These are phyloP conservation scores for Oreochromis spilurus DNA, from an alignment of 2,113 vertebrate species.

Conservation along the genomic window DNA sequence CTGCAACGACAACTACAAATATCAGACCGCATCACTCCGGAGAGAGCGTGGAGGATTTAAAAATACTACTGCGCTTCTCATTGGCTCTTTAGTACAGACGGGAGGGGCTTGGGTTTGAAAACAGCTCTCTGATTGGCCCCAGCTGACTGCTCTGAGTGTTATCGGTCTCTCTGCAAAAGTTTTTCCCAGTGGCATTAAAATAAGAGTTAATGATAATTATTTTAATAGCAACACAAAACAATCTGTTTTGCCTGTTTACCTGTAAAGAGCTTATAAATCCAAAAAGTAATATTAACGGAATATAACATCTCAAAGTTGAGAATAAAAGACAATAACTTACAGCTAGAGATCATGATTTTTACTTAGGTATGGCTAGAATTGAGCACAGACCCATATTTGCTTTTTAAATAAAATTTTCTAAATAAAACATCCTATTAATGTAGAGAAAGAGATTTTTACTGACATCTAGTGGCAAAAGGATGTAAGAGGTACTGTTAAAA, in stretches of 20 bases:
- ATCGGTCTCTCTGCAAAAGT: background rate
- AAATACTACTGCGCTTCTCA: conserved; percentile 12
- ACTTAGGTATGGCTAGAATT: background rate
- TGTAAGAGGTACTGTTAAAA: background rate
- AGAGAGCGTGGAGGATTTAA: conserved; percentile 44
- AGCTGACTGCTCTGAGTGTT: background rate
- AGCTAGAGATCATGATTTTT: background rate
- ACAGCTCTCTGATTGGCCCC: conserved; percentile 35
- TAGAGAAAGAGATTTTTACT: background rate
- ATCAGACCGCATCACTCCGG: background rate
- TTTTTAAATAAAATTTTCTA: background rate
- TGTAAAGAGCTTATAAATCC: background rate
- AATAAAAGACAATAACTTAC: background rate
- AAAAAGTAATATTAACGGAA: background rate
- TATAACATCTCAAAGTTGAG: background rate
- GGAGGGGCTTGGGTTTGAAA: background rate
- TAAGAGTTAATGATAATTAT: background rate
- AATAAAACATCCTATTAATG: background rate
- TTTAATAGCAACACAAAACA: background rate
- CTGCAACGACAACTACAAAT: background rate
- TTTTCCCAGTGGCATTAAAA: background rate
- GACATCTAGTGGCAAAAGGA: background rate
- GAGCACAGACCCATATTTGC: background rate
- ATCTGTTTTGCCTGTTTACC: background rate
- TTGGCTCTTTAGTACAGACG: conserved; percentile 23